Evolutionary conservation across 1,140 invertebrate genomes (phyloP), one percentile per base, ranked within the genome.

Genomic region (Drosophila ananassae): DNA sequence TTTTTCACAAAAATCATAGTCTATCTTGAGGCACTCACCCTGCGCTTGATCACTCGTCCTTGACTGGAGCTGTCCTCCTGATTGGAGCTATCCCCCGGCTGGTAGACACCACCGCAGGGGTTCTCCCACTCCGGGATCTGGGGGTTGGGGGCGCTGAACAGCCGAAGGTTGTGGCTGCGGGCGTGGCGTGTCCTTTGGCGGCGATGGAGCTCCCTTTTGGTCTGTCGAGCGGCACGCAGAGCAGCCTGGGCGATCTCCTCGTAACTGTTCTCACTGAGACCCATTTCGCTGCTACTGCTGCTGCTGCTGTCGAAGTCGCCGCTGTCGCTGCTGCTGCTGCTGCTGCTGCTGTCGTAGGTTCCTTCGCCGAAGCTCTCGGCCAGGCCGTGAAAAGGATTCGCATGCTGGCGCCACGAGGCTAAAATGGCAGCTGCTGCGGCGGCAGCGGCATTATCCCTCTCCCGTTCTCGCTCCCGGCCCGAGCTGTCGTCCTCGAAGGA

Each of bases 91-190:
- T 51, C 62, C 8, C 60, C 55, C 2, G 69, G 55, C 13, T 55
- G 25, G 28, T 75, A 79, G 58, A 34, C 44, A 6, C 82, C 87
- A 2, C 79, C 76, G 63, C 87, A 90, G 6, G 87, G 81, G 59
- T 90, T 90, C 73, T 83, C 69, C 87, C 87, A 90, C 17, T 82
- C 85, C 7, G 85, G 66, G 1, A 67, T 21, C 25, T 72, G 44
- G 2, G 22, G 10, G 12, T 50, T 44, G 13, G 25, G n/a, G 3
- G 58, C 44, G 10, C 41, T 22, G 3, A 87, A 89, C 37, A 76
- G 75, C 2, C 44, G 24, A 10, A 83, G 24, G 10, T 21, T 58
- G 25, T 87, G 79, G 41, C 82, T 89, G 46, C 83, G 83, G 7
- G 79, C 57, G 13, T 79, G 83, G 1, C 83, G 56, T 17, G 71